phyloP scores from a whole-genome alignment of 2,888 invertebrate genomes.

The Agrilus biguttatus region DNA sequence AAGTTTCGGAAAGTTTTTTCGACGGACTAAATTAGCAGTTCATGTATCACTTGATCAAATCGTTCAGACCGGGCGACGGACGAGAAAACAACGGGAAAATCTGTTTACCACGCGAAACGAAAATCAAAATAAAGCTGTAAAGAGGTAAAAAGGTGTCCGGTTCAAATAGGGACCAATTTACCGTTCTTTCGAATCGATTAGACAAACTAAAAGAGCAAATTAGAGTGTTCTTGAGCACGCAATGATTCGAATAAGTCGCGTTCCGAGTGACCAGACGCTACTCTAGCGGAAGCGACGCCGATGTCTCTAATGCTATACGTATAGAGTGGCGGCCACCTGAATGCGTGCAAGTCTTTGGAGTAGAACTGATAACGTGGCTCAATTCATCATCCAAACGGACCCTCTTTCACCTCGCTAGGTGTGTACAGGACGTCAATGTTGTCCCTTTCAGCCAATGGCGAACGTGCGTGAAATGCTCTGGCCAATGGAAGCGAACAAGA shows the following conservation, averaged over 20 bases:
- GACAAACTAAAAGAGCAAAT: constrained; percentile 12
- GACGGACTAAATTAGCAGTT: too few species aligned
- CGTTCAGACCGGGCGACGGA: too few species aligned
- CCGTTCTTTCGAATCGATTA: constrained; percentile 10
- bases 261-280: constrained; percentile 15
- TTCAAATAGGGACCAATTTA: too few species aligned
- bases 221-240: constrained; percentile 9
- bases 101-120: too few species aligned
- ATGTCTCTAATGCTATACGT: constrained; percentile 4
- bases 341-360: constrained; percentile 14
- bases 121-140: too few species aligned
- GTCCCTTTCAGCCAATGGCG: constrained; percentile 7
- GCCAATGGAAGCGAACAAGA: constrained; percentile 13
- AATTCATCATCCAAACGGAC: constrained; percentile 21
- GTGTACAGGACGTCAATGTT: constrained; percentile 25
- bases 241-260: constrained; percentile 15
- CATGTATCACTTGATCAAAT: too few species aligned
- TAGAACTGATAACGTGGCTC: constrained; percentile 21
- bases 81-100: too few species aligned
- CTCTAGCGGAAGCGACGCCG: constrained; percentile 12
- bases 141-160: too few species aligned
- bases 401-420: constrained; percentile 27
- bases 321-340: constrained; percentile 10
- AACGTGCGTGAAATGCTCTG: constrained; percentile 6
- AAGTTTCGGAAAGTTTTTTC: too few species aligned